Conservation (phyloP, 1,140 invertebrate genomes). For the Octopus sinensis region DNA sequence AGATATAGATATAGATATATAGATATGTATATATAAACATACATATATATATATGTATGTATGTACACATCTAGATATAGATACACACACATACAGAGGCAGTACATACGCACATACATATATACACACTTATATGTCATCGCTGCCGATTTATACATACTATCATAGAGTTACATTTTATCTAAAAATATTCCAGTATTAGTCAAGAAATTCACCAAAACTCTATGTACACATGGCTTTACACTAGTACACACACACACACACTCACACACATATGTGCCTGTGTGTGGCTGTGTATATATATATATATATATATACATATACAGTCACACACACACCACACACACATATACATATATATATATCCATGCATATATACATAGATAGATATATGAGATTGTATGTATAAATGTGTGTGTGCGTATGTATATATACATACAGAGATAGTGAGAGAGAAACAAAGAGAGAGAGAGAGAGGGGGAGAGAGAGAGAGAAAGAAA, state of each 20-base stretch:
- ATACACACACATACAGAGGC: neutral
- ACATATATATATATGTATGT: neutral
- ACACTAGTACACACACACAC: neutral
- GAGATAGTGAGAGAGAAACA: neutral
- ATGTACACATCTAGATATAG: neutral
- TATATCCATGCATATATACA: neutral
- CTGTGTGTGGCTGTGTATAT: no score
- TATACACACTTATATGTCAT: no score
- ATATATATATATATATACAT: neutral
- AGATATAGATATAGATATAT: neutral
- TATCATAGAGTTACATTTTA: neutral
- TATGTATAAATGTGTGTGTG: neutral
- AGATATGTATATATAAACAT: neutral
- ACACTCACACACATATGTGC: neutral
- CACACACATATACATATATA: neutral
- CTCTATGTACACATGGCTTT: neutral
- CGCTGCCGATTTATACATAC: neutral
- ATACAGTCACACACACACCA: neutral
- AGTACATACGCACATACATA: neutral
- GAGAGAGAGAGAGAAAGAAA: conserved; percentile 3
- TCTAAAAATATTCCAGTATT: neutral
- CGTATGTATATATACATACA: neutral
- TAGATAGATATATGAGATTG: neutral
- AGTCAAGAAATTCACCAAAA: neutral
- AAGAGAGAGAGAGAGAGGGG: conserved; percentile 16